Conservation (phyloP, 2,888 invertebrate genomes). For the Oegoconia quadripuncta region DNA sequence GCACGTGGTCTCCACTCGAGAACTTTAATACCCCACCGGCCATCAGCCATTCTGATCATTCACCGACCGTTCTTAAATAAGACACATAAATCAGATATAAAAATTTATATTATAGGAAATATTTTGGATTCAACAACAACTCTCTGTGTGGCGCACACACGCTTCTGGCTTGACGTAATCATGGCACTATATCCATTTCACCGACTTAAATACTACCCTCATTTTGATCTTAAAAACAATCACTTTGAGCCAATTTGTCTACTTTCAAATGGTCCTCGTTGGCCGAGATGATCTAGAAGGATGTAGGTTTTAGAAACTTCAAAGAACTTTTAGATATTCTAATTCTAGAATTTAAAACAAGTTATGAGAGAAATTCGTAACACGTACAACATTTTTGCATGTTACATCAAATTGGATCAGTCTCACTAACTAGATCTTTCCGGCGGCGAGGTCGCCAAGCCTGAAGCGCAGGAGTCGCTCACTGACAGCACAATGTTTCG, state of each 20-base stretch:
- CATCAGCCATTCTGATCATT: too few relatives aligned
- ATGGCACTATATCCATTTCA: slow-evolving; percentile 49
- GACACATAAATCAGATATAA: slow-evolving; percentile 62
- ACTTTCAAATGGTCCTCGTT: neutral
- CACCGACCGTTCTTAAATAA: too few relatives aligned
- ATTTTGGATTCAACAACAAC: slow-evolving; percentile 77
- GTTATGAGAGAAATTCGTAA: too few relatives aligned
- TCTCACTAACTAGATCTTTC: neutral
- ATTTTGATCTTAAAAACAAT: slow-evolving; percentile 1
- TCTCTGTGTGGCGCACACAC: slow-evolving; percentile 43
- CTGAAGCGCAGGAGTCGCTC: slow-evolving; percentile 3
- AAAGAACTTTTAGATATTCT: too few relatives aligned
- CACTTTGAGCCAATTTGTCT: slow-evolving; percentile 2
- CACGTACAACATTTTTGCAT: too few relatives aligned
- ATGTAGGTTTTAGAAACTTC: too few relatives aligned
- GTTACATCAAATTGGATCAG: too few relatives aligned
- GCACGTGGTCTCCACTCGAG: too few relatives aligned
- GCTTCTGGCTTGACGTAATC: slow-evolving; percentile 27
- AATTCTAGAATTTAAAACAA: too few relatives aligned
- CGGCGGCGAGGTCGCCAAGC: neutral
- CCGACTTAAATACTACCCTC: slow-evolving; percentile 4
- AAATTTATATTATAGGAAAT: slow-evolving; percentile 79
- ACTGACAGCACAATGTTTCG: slow-evolving; percentile 48
- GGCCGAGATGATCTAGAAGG: neutral
- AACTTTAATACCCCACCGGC: too few relatives aligned